Conservation (phyloP, 2,113 vertebrate genomes). For the Hypocryptadius cinnamomeus region DNA sequence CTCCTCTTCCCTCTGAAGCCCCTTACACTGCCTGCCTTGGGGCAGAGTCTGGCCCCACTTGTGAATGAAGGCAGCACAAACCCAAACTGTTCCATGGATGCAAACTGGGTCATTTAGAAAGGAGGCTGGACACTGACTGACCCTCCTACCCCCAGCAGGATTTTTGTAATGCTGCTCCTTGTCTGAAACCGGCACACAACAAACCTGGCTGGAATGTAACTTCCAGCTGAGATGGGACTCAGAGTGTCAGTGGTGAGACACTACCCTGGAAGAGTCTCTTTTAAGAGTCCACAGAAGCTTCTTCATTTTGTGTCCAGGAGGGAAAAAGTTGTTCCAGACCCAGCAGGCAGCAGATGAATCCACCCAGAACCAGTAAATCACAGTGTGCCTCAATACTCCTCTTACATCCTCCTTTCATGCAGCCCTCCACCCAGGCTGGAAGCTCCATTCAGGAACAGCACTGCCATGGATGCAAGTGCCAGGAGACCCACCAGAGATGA, state of each 20-base stretch:
- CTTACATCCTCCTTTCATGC: conserved; percentile 39
- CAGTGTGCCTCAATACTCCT: conserved; percentile 50
- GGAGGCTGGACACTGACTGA: not conserved
- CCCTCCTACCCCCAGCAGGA: not conserved
- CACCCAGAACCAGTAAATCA: conserved; percentile 67
- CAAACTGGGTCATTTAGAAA: not conserved
- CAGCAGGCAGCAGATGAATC: conserved; percentile 68
- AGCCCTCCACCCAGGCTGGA: conserved; percentile 51
- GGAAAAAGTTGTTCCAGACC: conserved; percentile 45
- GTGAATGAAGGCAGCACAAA: not conserved
- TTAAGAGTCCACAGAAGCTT: not conserved
- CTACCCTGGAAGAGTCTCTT: conserved; percentile 23
- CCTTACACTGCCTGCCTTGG: not conserved
- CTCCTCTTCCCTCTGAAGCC: not conserved
- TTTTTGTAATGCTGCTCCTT: not conserved
- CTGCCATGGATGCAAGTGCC: conserved; percentile 69
- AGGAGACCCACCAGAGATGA: conserved; percentile 61
- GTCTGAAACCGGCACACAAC: not conserved
- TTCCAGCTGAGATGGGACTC: not conserved
- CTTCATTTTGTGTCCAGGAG: conserved; percentile 33
- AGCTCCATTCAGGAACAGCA: conserved; percentile 61
- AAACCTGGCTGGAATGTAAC: not conserved
- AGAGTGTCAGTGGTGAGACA: not conserved
- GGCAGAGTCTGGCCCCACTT: not conserved
- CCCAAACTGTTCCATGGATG: not conserved